Percentiles rank a stretch among this genome's conserved stretches.
phyloP scores from a whole-genome alignment of 2,113 vertebrate species.

The Elaphurus davidianus region DNA sequence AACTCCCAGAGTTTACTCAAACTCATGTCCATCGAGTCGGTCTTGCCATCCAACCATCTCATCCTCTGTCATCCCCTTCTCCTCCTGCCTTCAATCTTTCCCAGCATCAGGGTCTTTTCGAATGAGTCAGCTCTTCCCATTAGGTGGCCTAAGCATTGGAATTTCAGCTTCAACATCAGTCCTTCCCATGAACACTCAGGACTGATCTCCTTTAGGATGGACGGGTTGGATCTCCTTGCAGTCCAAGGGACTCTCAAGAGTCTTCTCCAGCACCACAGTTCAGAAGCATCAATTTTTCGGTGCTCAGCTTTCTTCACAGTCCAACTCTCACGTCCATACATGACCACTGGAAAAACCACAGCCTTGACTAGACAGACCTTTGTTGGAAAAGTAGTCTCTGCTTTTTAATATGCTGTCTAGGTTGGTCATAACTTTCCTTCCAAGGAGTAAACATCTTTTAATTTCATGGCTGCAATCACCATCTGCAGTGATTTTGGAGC shows the following conservation, averaged over 20 bases:
- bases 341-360: background rate
- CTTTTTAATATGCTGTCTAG: background rate
- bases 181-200: background rate
- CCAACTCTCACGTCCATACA: background rate
- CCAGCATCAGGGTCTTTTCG: background rate
- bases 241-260: background rate
- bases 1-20: background rate
- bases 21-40: fast-evolving
- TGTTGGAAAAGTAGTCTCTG: background rate
- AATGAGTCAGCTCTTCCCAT: background rate
- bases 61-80: background rate
- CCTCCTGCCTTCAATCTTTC: background rate
- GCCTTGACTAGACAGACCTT: background rate
- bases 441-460: background rate
- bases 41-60: background rate
- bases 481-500: background rate
- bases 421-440: background rate
- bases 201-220: background rate
- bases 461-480: background rate
- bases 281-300: background rate
- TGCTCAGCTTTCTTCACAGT: background rate
- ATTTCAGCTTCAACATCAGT: background rate
- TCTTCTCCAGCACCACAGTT: background rate
- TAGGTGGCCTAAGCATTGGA: background rate
- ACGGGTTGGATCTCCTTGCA: background rate